These are phyloP conservation scores for Erinaceus europaeus DNA, from an alignment of 2,113 vertebrate genomes.

Conservation along the genomic window DNA sequence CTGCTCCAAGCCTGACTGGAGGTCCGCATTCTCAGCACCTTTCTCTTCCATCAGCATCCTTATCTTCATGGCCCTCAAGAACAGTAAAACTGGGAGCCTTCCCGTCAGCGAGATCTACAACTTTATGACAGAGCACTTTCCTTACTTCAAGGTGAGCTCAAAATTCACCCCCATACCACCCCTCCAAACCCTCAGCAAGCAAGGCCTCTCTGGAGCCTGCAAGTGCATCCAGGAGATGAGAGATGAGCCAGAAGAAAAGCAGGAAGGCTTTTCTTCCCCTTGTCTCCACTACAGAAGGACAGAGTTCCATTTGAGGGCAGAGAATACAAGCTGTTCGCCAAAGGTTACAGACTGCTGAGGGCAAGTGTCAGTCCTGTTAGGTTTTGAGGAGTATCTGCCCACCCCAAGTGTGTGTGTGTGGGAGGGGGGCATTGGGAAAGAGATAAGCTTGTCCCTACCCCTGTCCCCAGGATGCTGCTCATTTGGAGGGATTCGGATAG, in stretches of 20 bases:
- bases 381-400: background rate
- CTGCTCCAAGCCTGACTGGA: background rate
- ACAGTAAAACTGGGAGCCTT: constrained; percentile 96
- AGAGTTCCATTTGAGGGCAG: background rate
- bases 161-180: background rate
- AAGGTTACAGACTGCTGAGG: background rate
- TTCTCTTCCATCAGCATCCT: constrained; percentile 89
- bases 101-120: constrained; percentile 99
- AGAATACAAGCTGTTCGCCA: background rate
- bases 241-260: background rate
- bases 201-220: background rate
- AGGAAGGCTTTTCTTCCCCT: background rate
- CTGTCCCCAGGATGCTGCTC: background rate
- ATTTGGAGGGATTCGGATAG: background rate
- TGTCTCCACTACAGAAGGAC: background rate
- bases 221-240: background rate
- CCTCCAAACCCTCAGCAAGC: background rate
- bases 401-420: too few relatives aligned
- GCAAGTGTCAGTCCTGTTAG: background rate
- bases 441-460: background rate
- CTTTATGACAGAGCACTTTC: constrained; percentile 98
- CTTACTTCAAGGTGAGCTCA: constrained; percentile 96
- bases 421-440: background rate
- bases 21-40: constrained; percentile 10
- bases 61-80: constrained; percentile 98